phyloP scores from a whole-genome alignment of 2,797 vertebrate species.

The Alauda arvensis region DNA sequence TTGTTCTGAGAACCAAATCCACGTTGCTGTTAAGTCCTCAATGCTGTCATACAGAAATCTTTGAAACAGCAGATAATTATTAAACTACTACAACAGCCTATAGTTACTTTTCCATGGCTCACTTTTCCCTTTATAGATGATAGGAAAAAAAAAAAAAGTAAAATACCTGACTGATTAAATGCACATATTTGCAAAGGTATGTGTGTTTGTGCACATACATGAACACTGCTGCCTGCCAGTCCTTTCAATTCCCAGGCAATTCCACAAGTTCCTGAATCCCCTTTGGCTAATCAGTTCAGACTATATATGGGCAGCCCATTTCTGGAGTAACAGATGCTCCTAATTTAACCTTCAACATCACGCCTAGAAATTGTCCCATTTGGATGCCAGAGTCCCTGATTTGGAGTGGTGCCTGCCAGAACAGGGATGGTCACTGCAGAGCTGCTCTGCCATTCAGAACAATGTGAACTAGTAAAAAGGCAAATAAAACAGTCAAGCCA shows the following conservation, averaged over 20 bases:
- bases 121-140: background rate
- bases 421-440: background rate
- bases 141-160: background rate
- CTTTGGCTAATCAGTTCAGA: background rate
- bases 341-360: slow-evolving; percentile 44
- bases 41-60: background rate
- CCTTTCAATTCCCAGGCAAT: background rate
- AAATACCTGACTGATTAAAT: background rate
- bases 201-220: background rate
- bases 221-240: background rate
- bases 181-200: background rate
- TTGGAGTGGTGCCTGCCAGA: background rate
- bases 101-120: background rate
- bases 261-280: background rate
- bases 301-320: slow-evolving; percentile 4
- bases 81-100: background rate
- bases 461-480: background rate
- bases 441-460: background rate
- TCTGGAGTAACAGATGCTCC: slow-evolving; percentile 40
- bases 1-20: background rate
- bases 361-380: slow-evolving; percentile 4
- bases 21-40: background rate
- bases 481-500: background rate
- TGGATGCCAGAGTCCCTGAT: background rate
- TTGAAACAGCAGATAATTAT: background rate